These are phyloP conservation scores for Pollimyrus isidori DNA, from an alignment of 2,113 vertebrate species.

Conservation along the genomic window DNA sequence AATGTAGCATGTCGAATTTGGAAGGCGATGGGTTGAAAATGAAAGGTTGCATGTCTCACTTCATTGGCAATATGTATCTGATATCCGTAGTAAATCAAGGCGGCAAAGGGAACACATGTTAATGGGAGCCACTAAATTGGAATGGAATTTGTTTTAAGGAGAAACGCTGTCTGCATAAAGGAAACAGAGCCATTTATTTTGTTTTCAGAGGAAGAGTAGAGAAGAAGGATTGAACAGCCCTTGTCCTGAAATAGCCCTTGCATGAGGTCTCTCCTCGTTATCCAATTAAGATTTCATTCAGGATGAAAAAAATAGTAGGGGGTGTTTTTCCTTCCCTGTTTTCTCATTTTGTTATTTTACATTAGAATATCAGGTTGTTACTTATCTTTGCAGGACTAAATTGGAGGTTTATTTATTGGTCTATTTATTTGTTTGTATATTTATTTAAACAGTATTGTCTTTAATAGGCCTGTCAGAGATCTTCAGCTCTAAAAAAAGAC, in stretches of 20 bases:
- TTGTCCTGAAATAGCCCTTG: not conserved
- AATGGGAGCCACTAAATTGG: constrained; percentile 58
- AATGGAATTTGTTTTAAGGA: constrained; percentile 44
- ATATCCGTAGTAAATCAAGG: constrained; percentile 69
- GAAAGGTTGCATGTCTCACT: constrained; percentile 75
- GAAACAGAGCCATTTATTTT: constrained; percentile 21
- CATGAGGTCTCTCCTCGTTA: not conserved
- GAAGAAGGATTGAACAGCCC: not conserved
- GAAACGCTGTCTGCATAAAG: not conserved
- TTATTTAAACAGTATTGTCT: not conserved
- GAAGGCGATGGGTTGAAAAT: constrained; percentile 61
- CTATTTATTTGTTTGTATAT: not conserved
- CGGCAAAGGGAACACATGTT: constrained; percentile 52
- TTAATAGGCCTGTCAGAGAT: not conserved
- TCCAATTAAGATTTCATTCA: not conserved
- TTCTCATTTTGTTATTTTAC: not conserved
- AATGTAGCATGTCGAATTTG: constrained; percentile 70
- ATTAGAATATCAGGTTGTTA: not conserved
- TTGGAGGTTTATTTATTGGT: not conserved
- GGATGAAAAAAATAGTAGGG: not conserved
- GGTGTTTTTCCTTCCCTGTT: not conserved
- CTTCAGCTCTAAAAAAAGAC: not conserved
- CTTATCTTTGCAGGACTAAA: not conserved
- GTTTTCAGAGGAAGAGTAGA: constrained; percentile 8
- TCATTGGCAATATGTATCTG: constrained; percentile 71